phyloP scores from a whole-genome alignment of 2,888 invertebrate species.

The Thecocarcelia acutangulata region DNA sequence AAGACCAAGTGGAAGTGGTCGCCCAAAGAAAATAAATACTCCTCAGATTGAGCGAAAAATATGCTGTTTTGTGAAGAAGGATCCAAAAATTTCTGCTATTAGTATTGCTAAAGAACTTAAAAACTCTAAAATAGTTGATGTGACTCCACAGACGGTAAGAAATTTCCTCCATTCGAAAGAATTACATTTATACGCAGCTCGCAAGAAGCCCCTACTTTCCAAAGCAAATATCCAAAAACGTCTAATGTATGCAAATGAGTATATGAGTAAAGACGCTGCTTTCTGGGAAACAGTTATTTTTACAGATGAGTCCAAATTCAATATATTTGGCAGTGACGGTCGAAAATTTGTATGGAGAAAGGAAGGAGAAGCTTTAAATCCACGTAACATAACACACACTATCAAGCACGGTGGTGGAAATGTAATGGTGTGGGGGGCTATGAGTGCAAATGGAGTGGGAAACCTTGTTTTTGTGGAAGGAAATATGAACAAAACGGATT shows the following conservation, averaged over 20 bases:
- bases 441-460: too few relatives aligned
- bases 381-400: constrained; percentile 15
- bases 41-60: constrained; percentile 22
- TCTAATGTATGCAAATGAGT: too few relatives aligned
- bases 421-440: too few relatives aligned
- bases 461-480: too few relatives aligned
- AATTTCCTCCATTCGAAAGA: constrained; percentile 35
- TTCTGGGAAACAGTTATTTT: constrained; percentile 24
- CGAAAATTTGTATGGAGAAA: constrained; percentile 26
- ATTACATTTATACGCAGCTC: constrained; percentile 34
- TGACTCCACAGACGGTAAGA: constrained; percentile 23
- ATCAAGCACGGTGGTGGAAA: constrained; percentile 14
- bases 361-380: background rate
- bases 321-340: constrained; percentile 30
- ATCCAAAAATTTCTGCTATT: constrained; percentile 23
- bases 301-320: constrained; percentile 19
- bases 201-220: constrained; percentile 30
- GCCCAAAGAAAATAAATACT: too few relatives aligned
- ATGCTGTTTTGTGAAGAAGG: too few relatives aligned
- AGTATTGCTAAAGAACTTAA: constrained; percentile 13
- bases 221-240: constrained; percentile 20
- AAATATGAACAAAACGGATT: constrained; percentile 37
- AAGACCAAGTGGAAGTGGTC: constrained; percentile 19
- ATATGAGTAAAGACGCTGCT: constrained; percentile 7
- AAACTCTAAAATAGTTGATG: too few relatives aligned